Base-by-base conservation (phyloP, 2,113 vertebrate genomes). In the Trichechus manatus region DNA sequence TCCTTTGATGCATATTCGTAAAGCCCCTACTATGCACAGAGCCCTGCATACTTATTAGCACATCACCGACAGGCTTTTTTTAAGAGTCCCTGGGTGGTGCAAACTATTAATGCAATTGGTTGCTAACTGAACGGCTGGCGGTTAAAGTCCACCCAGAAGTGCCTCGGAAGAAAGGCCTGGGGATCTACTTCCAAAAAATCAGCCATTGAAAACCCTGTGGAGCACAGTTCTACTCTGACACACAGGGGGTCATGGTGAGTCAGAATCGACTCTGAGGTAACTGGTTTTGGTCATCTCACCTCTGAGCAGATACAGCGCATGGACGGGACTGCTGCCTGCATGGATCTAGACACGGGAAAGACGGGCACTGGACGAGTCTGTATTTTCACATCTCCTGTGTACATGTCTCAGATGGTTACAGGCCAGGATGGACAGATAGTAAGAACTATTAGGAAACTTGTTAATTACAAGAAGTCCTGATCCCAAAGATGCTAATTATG, bases 301-400 rank as follows among this genome's bases (percentile, higher is more conserved):
- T 2, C 33, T 1, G 39, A 68, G 61, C 42, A 29, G 50, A 61
- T 8, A 5, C 3, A 33, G 33, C 19, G 1, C 7, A 1, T 3
- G 2, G 33, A 4, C 0, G 0, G 0, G 6, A 31, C 44, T 17
- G 39, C 3, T 5, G 6, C 23, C 1, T 0, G 33, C 23, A 23
- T 23, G 56, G 42, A 36, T 13, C 4, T 5, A 27, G 19, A 15
- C 59, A 84, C 4, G n/a, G 59, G 59, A 61, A 59, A 33, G 64
- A 68, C 64, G 33, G 1, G 27, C 31, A 9, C 33, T 31, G 33
- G 36, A 39, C 2, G 4, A 8, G 36, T 39, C 36, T 74, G 36
- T 4, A 39, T 27, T 39, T 36, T 39, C 31, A 6, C 29, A 44
- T 70, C 63, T 75, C 47, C 3, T 13, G 39, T 4, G 3, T 80